Conservation (phyloP, 53 echinoderm and acorn worm genomes). For the Patiria pectinifera region DNA sequence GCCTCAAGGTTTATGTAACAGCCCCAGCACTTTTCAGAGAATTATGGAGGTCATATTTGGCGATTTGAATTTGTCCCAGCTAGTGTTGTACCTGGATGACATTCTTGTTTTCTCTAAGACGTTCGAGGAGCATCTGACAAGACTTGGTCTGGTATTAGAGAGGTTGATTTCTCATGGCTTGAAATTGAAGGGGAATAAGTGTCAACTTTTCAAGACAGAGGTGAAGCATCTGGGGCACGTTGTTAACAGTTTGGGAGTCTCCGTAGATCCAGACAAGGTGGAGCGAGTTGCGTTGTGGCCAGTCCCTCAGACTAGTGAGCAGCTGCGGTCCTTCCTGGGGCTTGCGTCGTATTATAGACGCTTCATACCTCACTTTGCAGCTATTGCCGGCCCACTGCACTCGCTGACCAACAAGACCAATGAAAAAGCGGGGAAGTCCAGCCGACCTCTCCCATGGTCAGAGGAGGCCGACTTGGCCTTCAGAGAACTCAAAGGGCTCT, state of each 20-base stretch:
- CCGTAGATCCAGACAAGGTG: not conserved
- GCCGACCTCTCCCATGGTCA: slow-evolving; percentile 34
- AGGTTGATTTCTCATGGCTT: not conserved
- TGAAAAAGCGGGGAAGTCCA: slow-evolving; percentile 7
- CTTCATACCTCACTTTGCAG: not conserved
- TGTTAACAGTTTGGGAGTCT: not conserved
- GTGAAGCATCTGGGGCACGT: slow-evolving; percentile 8
- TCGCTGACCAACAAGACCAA: not conserved
- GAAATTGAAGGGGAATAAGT: slow-evolving; percentile 9
- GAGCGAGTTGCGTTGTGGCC: not conserved
- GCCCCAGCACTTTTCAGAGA: slow-evolving; percentile 69
- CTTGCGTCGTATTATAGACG: slow-evolving; percentile 10
- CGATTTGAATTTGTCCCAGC: slow-evolving; percentile 59
- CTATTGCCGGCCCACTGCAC: not conserved
- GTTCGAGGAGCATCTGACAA: slow-evolving; percentile 30
- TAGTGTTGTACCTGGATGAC: slow-evolving; percentile 50
- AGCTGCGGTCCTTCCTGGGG: slow-evolving; percentile 5
- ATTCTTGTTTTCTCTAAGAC: slow-evolving; percentile 66
- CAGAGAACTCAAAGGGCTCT: slow-evolving; percentile 22
- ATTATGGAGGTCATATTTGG: slow-evolving; percentile 70
- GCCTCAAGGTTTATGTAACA: slow-evolving; percentile 65
- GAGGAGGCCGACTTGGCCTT: slow-evolving; percentile 55
- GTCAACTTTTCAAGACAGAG: not conserved
- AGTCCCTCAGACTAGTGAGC: not conserved
- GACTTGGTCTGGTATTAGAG: not conserved